Evolutionary conservation across 2,797 vertebrate genomes (phyloP).

Genomic region (Cheirogaleus major): DNA sequence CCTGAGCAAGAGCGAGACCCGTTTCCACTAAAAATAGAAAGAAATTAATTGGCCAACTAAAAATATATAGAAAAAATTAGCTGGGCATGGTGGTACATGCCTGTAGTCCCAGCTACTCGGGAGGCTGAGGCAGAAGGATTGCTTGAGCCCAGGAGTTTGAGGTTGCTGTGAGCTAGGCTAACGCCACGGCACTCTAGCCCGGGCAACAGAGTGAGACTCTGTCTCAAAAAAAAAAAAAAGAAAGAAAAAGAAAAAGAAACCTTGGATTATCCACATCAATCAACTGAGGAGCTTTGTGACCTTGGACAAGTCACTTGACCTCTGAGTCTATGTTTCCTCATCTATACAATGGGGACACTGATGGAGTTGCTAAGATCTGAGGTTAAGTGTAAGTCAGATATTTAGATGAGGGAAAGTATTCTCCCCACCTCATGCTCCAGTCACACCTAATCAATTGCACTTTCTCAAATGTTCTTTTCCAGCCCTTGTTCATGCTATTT

Average conservation of each 20-base stretch:
- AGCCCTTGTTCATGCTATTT: neutral
- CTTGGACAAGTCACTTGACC: neutral
- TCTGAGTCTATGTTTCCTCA: neutral
- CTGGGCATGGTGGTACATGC: too few relatives aligned
- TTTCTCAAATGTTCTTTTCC: conserved; percentile 27
- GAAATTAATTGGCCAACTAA: too few relatives aligned
- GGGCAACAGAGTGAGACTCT: too few relatives aligned
- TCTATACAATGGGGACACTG: neutral
- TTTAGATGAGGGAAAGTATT: neutral
- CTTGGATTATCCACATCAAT: neutral
- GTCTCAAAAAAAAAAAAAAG: too few relatives aligned
- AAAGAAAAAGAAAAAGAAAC: neutral
- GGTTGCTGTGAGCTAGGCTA: too few relatives aligned
- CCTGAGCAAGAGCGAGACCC: too few relatives aligned
- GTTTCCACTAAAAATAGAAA: too few relatives aligned
- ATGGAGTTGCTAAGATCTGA: neutral
- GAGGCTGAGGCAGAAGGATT: too few relatives aligned
- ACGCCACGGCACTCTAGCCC: too few relatives aligned
- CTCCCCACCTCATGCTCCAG: neutral
- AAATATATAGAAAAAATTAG: too few relatives aligned
- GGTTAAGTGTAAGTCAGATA: neutral
- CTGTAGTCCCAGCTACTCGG: too few relatives aligned
- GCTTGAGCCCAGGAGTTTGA: too few relatives aligned
- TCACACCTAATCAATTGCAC: neutral
- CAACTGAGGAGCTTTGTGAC: neutral